These are phyloP conservation scores for Acanthis flammea DNA, from an alignment of 2,797 vertebrate genomes.

Conservation along the genomic window DNA sequence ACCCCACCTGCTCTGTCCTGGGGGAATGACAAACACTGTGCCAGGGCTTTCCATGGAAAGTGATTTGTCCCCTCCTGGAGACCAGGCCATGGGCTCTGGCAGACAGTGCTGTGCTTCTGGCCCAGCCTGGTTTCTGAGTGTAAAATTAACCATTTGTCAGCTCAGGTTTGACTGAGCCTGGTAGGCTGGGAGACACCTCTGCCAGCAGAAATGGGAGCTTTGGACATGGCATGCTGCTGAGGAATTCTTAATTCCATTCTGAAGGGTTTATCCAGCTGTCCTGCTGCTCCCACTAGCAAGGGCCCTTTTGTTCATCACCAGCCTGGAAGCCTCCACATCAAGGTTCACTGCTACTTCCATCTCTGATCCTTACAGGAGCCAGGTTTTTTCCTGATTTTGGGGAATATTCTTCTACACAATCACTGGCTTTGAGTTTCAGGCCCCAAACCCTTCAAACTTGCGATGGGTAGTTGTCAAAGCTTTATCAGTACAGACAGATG, in stretches of 20 bases:
- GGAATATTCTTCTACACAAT: background rate
- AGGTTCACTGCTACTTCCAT: background rate
- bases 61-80: background rate
- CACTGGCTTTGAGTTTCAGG: background rate
- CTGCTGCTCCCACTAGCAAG: background rate
- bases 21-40: background rate
- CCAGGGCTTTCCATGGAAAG: background rate
- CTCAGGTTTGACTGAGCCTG: background rate
- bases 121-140: background rate
- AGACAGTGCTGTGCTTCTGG: background rate
- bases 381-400: background rate
- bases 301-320: background rate
- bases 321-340: background rate
- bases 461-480: fast-evolving
- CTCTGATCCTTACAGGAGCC: background rate
- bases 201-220: background rate
- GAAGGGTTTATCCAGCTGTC: background rate
- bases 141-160: background rate
- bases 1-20: background rate
- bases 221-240: background rate
- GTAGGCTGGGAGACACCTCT: background rate
- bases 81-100: background rate
- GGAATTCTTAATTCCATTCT: background rate
- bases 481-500: background rate
- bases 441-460: background rate